Evolutionary conservation across 2,113 vertebrate species (phyloP).

Genomic region (Grallaria varia): DNA sequence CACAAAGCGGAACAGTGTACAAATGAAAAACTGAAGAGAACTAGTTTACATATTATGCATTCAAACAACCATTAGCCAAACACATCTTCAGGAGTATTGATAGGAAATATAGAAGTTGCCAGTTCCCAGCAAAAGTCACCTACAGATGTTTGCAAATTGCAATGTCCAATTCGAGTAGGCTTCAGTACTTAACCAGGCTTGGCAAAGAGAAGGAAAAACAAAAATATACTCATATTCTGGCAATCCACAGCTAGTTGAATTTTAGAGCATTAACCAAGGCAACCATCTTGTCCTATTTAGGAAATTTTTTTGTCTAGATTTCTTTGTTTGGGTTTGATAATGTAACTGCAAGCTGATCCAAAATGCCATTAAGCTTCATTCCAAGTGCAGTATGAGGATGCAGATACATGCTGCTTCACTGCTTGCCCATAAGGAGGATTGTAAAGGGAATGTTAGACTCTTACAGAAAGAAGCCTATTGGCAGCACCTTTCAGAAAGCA

Average conservation of each 20-base stretch:
- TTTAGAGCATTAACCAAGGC: constrained; percentile 10
- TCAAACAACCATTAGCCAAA: not conserved
- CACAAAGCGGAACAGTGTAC: not conserved
- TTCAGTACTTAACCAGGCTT: constrained; percentile 8
- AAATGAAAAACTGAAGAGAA: not conserved
- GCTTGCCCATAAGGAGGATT: not conserved
- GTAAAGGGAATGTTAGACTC: not conserved
- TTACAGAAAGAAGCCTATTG: not conserved
- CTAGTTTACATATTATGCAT: not conserved
- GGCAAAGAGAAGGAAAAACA: constrained; percentile 33
- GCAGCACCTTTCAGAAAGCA: not conserved
- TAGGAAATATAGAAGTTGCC: not conserved
- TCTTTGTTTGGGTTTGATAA: not conserved
- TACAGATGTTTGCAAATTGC: constrained; percentile 2
- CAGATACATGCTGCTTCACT: not conserved
- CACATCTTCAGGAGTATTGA: not conserved
- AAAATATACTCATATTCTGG: constrained; percentile 37
- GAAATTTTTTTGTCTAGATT: constrained; percentile 41
- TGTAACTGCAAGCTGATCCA: not conserved
- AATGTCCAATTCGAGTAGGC: not conserved
- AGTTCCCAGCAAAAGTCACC: not conserved
- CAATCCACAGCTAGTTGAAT: not conserved
- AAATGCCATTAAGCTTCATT: not conserved
- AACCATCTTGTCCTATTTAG: constrained; percentile 66
- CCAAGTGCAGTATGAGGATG: not conserved